Evolutionary conservation across 2,797 vertebrate genomes (phyloP).

Genomic region (Propithecus deckenii): DNA sequence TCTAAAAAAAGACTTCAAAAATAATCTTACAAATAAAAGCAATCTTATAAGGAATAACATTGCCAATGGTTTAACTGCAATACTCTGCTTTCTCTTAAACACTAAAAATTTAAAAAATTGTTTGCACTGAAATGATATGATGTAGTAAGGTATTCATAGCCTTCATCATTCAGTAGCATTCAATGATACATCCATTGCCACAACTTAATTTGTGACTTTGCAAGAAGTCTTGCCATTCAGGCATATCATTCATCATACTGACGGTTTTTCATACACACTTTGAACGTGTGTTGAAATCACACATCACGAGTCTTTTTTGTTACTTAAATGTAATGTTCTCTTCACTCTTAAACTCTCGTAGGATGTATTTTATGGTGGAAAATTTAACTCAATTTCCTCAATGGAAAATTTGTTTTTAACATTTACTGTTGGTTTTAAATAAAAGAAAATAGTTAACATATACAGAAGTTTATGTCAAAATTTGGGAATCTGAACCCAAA

Average conservation of each 20-base stretch:
- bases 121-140: not conserved
- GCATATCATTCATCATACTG: not conserved
- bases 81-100: not conserved
- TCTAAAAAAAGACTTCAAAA: not conserved
- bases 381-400: not conserved
- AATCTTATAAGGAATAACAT: not conserved
- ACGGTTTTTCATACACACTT: not conserved
- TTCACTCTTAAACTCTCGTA: not conserved
- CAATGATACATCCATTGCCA: not conserved
- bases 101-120: not conserved
- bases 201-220: not conserved
- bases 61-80: not conserved
- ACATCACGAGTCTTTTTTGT: not conserved
- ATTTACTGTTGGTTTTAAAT: not conserved
- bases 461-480: not conserved
- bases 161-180: not conserved
- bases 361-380: not conserved
- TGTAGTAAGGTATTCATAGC: not conserved
- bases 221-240: not conserved
- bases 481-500: not conserved
- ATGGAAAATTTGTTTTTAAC: not conserved
- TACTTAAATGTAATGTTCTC: not conserved
- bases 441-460: not conserved
- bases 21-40: constrained; percentile 7
- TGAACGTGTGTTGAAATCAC: not conserved